Base-by-base conservation (phyloP, 2,888 invertebrate genomes). In the Oligia latruncula region DNA sequence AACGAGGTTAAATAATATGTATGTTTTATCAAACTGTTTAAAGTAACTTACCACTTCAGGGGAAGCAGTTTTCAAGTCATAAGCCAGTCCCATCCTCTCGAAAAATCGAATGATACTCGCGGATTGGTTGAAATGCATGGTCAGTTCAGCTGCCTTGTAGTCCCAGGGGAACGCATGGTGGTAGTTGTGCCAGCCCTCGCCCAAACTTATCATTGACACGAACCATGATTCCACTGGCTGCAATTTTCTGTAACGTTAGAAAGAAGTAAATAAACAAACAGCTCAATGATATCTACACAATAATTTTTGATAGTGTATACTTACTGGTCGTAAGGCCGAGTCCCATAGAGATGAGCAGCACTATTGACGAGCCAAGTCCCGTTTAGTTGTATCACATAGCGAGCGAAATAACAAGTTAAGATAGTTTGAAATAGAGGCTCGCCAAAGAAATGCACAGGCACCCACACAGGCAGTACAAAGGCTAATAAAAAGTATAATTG, bases 121-220 rank as follows among this genome's bases (percentile, higher is more conserved):
- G 0, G 98, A 98, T 5, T 97, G 89, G 90, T 98, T 98, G 89
- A 97, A 95, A 86, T 96, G 97, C 90, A 94, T 95, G 23, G 98
- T 98, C 20, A 98, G 95, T 93, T 99, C 99, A n/a, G 98, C 98
- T 68, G 99, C 98, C 92, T 98, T 98, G 97, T 99, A 99, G 94
- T 99, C 99, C 98, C 98, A 98, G 0, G 99, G 99, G 95, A 99
- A 99, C 0, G 98, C 97, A 93, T 99, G 99, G 92, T 99, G 99
- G 95, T 98, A 99, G 95, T 99, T 99, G 96, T 99, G 99, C 98
- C 98, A 99, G 1, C 99, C 99, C 94, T 98, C 98, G 0, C 98
- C 98, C 80, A 98, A 95, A 4, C 98, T 97, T 73, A 98, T 91
- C 1, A 98, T 91, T 0, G 98, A 97, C 0, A 99, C 98, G 40